Evolutionary conservation across 2,888 invertebrate genomes (phyloP).

Genomic region (Heliconius hortense): DNA sequence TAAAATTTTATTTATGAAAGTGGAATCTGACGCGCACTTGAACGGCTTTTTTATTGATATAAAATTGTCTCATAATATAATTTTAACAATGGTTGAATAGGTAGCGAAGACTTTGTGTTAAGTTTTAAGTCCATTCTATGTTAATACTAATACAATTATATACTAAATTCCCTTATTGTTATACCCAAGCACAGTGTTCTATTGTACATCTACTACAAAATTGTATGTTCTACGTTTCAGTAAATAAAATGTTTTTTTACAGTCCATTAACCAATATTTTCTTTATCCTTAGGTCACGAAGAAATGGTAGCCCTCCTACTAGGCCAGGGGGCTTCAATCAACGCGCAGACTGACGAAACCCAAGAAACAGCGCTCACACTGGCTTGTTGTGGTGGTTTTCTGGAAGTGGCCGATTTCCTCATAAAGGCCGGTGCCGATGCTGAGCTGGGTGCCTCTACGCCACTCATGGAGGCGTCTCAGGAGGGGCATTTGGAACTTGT

Average conservation of each 20-base stretch:
- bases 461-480: conserved; percentile 99
- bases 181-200: too few relatives aligned
- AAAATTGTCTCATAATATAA: too few relatives aligned
- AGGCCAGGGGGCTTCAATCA: conserved; percentile 97
- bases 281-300: conserved; percentile 88
- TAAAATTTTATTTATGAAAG: too few relatives aligned
- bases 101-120: too few relatives aligned
- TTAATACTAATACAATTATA: too few relatives aligned
- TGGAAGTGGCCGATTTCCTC: conserved; percentile 95
- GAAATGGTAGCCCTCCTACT: conserved; percentile 98
- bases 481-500: conserved; percentile 98
- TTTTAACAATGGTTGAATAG: too few relatives aligned
- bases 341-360: conserved; percentile 99
- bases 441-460: conserved; percentile 97
- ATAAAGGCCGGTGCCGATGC: conserved; percentile 97
- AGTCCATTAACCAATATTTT: not conserved
- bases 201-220: too few relatives aligned
- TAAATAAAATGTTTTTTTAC: not conserved
- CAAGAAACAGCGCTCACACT: conserved; percentile 97
- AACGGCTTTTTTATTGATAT: too few relatives aligned
- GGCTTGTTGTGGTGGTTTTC: conserved; percentile 97
- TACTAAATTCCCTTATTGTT: too few relatives aligned
- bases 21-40: too few relatives aligned
- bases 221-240: too few relatives aligned
- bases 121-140: too few relatives aligned